These are phyloP conservation scores for Drosophila buzzatii DNA, from an alignment of 2,888 invertebrate species.

Conservation along the genomic window DNA sequence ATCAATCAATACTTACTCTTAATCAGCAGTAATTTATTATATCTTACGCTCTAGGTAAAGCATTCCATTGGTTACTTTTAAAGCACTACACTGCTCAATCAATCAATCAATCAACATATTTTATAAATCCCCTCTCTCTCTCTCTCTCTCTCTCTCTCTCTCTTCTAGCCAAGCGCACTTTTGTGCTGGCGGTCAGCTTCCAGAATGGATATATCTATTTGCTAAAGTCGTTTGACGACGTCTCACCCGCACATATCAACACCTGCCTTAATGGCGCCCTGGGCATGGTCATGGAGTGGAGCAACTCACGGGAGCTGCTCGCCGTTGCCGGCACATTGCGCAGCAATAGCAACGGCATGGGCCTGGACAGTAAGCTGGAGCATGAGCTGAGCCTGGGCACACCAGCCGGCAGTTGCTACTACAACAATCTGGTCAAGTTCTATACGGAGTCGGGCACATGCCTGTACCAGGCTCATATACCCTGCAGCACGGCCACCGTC, in stretches of 20 bases:
- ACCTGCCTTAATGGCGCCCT: conserved; percentile 91
- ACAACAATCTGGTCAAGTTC: conserved; percentile 94
- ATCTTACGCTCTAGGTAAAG: too few relatives aligned
- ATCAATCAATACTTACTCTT: too few relatives aligned
- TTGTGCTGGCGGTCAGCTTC: conserved; percentile 94
- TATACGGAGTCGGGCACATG: conserved; percentile 94
- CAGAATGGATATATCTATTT: conserved; percentile 96
- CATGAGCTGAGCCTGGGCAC: conserved; percentile 84
- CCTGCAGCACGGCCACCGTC: conserved; percentile 91
- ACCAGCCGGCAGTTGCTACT: conserved; percentile 83
- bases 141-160: neutral
- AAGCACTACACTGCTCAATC: neutral
- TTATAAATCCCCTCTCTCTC: neutral
- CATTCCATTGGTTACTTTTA: neutral
- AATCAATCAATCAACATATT: neutral
- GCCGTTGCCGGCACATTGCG: conserved; percentile 94
- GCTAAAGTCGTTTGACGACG: conserved; percentile 96
- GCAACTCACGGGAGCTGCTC: conserved; percentile 95
- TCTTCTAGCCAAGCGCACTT: conserved; percentile 87
- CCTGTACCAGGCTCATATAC: conserved; percentile 92
- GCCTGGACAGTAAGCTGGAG: conserved; percentile 71
- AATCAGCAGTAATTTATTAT: too few relatives aligned
- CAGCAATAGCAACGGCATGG: conserved; percentile 41
- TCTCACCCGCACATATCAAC: conserved; percentile 93
- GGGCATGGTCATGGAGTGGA: conserved; percentile 97